Evolutionary conservation across 2,113 vertebrate species (phyloP).

Genomic region (Ariopsis seemanni): DNA sequence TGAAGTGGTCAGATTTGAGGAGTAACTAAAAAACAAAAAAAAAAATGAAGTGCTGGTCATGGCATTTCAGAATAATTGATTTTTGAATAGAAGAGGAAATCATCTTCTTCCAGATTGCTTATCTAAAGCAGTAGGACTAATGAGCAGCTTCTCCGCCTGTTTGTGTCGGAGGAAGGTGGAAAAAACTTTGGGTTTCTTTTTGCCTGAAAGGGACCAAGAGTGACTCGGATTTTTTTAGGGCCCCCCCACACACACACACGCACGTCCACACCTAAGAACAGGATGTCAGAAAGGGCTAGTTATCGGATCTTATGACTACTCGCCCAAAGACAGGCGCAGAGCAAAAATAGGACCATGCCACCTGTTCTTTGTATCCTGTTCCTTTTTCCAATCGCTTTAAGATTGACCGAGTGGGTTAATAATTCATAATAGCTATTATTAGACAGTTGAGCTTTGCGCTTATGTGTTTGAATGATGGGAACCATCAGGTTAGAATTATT

Average conservation of each 20-base stretch:
- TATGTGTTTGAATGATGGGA: neutral
- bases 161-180: neutral
- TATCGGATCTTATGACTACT: conserved; percentile 75
- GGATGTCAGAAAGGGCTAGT: conserved; percentile 70
- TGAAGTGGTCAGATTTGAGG: neutral
- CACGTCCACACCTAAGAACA: conserved; percentile 41
- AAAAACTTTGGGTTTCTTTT: neutral
- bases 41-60: neutral
- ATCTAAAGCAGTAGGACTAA: neutral
- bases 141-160: neutral
- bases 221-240: neutral
- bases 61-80: neutral
- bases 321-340: conserved; percentile 65
- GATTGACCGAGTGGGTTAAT: conserved; percentile 71
- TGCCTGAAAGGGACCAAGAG: neutral
- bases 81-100: neutral
- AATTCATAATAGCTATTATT: conserved; percentile 73
- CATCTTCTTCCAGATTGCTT: neutral
- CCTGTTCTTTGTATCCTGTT: conserved; percentile 76
- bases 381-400: conserved; percentile 76
- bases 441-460: conserved; percentile 55
- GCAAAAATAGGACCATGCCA: conserved; percentile 70
- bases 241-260: conserved; percentile 15
- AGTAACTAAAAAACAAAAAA: neutral
- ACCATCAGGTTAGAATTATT: conserved; percentile 35